Base-by-base conservation (phyloP, 2,113 vertebrate species). In the Notothenia coriiceps region DNA sequence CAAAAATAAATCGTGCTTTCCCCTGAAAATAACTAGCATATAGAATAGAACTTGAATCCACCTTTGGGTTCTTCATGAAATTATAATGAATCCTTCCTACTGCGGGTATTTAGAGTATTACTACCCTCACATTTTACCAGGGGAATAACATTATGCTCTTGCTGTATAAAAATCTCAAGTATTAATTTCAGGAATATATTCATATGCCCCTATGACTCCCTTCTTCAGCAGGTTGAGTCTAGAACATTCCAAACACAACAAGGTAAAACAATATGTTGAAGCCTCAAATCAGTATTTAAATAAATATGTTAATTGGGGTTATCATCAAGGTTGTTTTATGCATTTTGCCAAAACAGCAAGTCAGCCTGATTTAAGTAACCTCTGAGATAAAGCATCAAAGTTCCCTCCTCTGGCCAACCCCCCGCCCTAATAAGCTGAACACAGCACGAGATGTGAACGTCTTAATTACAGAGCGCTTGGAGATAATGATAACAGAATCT, bases 381-480 rank as follows among this genome's bases (percentile, higher is more conserved):
- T 83, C 70, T 4, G 2, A 84, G 91, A 92, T 88, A 91, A 91
- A 85, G 63, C 74, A 82, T 86, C 89, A 86, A 50, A 74, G 61
- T 65, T 75, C 46, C 57, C 62, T 88, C 83, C 74, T 77, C 65
- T 33, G 80, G 79, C 83, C 79, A n/a, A 65, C 78, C 82, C 84
- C 29, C 2, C 25, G 20, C 70, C 40, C 77, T 75, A 86, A 89
- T 79, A 56, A 54, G 73, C 80, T 86, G 81, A 91, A 81, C 77
- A 2, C 79, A 84, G 86, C 86, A 85, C 61, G 54, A 82, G 74
- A 87, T 68, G 77, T 63, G 72, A 86, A 74, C 22, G 44, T 86
- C 88, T 86, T 91, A 90, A 92, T 92, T 91, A 89, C 62, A 3
- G 35, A 47, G 69, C 78, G 25, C 77, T 76, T 81, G 35, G 56